phyloP scores from a whole-genome alignment of 2,888 invertebrate genomes.

The Tholera decimalis region DNA sequence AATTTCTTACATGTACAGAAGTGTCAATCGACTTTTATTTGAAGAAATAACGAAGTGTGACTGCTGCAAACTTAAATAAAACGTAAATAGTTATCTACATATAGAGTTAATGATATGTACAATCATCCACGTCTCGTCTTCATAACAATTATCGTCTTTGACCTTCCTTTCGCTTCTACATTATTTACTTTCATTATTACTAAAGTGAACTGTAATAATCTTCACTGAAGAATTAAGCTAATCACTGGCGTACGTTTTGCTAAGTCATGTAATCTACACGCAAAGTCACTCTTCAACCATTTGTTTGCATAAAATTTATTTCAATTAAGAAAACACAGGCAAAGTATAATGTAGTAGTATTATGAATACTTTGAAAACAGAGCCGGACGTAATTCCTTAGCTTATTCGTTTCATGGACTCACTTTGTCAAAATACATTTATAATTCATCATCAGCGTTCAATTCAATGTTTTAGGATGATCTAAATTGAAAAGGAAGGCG shows the following conservation, averaged over 20 bases:
- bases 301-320: slow-evolving; percentile 35
- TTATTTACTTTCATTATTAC: slow-evolving; percentile 34
- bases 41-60: no score
- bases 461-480: slow-evolving; percentile 56
- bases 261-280: slow-evolving; percentile 8
- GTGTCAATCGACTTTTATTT: no score
- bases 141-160: not conserved
- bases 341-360: no score
- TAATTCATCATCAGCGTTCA: slow-evolving; percentile 64
- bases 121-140: not conserved
- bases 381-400: slow-evolving; percentile 26
- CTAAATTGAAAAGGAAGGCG: slow-evolving; percentile 47
- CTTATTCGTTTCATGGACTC: slow-evolving; percentile 49
- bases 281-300: slow-evolving; percentile 24
- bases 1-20: no score
- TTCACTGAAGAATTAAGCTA: slow-evolving; percentile 9
- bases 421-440: slow-evolving; percentile 64
- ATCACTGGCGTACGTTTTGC: slow-evolving; percentile 11
- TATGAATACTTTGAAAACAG: no score
- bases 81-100: no score
- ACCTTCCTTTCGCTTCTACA: slow-evolving; percentile 1
- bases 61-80: no score
- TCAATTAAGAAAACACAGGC: slow-evolving; percentile 44
- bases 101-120: slow-evolving; percentile 3
- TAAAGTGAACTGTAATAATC: slow-evolving; percentile 7